Evolutionary conservation across 1,140 invertebrate genomes (phyloP), one percentile per base, ranked within the genome.

Genomic region (Geopemphigus sp.): DNA sequence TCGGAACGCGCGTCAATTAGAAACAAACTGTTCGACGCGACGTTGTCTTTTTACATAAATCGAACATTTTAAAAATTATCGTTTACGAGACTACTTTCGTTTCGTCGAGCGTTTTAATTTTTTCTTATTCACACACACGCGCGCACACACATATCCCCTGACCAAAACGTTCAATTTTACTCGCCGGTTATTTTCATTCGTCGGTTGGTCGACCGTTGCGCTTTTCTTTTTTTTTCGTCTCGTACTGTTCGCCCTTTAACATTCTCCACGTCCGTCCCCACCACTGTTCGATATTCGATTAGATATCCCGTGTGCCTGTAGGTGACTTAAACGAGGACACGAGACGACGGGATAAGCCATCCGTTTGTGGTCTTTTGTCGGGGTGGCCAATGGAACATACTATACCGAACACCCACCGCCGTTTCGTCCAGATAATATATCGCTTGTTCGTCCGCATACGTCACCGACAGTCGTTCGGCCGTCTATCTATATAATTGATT

Each of bases 251-350:
- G 14, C 32, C 15, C 39, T 14, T 22, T 39, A 3, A 39, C 32
- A 8, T 39, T 39, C 12, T 5, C 11, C 14, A 5, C 10, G 45
- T 22, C n/a, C 29, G 6, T 6, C 14, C n/a, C 39, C 15, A 24
- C 15, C n/a, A 5, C 11, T 1, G 12, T 39, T 32, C 15, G n/a
- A 32, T 45, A 14, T 68, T 68, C 39, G 64, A 68, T 68, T 68
- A 68, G 11, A 68, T n/a, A 0, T 5, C 1, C n/a, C n/a, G n/a
- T 39, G 14, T 68, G 39, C 12, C 64, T 68, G 64, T 24, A 68
- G 39, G 64, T 68, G 64, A 47, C 64, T 68, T 47, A 24, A 68
- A 68, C 64, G 64, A 6, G 39, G 14, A 68, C 15, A 68, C 5
- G n/a, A 68, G 39, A n/a, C 63, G 39, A 66, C 39, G 14, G 12